Base-by-base conservation (phyloP, 2,888 invertebrate species). In the Cremastobaeus sp. region DNA sequence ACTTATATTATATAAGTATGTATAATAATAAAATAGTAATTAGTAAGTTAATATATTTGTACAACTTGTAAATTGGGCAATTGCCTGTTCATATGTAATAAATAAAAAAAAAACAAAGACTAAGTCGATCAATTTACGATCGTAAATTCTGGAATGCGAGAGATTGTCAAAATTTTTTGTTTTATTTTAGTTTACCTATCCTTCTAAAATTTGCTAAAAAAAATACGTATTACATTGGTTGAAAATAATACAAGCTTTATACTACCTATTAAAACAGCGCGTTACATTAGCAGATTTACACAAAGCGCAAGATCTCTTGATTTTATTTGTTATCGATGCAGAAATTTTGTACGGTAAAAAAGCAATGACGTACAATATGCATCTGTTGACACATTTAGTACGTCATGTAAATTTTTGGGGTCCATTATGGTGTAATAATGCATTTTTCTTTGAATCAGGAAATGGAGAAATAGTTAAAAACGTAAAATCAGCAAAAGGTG, bases 351-450 rank as follows among this genome's bases (percentile, higher is more conserved):
- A 43, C 15, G 43, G 43, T 4, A 43, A 43, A 5, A 43, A 25
- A 21, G 43, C 43, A 3, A 43, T 39, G 39, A 39, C 39, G 9
- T 39, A 39, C 18, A 39, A 39, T 18, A 20, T 39, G 39, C 18
- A 39, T 21, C 25, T 43, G 12, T 9, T 43, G 5, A 25, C 43
- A 12, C 43, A 43, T n/a, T 43, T 43, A 43, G 14, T 6, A 12
- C n/a, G 18, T 9, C 43, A 43, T 25, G 43, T 43, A 2, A 43
- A 43, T 12, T 12, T 43, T 11, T 25, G 43, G 25, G 43, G 43
- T 5, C 43, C 43, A 2, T 21, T 43, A 17, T 43, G 43, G 43
- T 43, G 43, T 14, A 43, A 43, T 9, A 43, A 43, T 43, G 25
- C 21, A 21, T 43, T 43, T 25, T 43, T 3, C 9, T 43, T 43